Conservation (phyloP, 1,140 invertebrate species). For the Caerostris extrusa region DNA sequence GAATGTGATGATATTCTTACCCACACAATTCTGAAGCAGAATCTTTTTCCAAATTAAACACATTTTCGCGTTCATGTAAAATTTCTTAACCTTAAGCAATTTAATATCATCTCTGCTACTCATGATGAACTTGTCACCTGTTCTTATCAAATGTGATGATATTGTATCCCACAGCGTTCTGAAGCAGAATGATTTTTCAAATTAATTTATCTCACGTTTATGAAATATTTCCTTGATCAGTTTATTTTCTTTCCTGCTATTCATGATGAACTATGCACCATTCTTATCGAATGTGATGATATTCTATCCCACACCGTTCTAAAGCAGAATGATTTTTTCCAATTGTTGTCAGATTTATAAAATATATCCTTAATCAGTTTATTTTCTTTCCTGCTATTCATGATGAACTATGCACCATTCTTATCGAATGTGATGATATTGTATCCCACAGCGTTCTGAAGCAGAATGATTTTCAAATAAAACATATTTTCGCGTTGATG, state of each 20-base stretch:
- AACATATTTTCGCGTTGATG: no score
- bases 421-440: neutral
- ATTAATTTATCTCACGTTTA: neutral
- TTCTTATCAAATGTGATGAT: neutral
- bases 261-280: conserved; percentile 13
- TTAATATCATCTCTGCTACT: neutral
- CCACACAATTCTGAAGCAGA: no score
- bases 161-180: neutral
- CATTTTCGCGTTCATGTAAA: no score
- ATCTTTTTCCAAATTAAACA: no score
- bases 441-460: neutral
- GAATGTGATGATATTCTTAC: no score
- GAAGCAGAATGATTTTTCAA: neutral
- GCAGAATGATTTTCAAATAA: neutral
- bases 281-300: neutral
- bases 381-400: neutral
- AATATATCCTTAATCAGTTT: neutral
- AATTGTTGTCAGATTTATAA: neutral
- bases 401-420: conserved; percentile 13
- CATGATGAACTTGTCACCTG: neutral
- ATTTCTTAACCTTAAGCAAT: neutral
- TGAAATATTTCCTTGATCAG: neutral
- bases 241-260: neutral
- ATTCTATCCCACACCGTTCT: neutral
- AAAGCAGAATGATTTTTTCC: neutral